Percentiles rank a stretch among this genome's conserved stretches.
phyloP scores from a whole-genome alignment of 1,140 invertebrate genomes.

The Cyphomyrmex costatus region DNA sequence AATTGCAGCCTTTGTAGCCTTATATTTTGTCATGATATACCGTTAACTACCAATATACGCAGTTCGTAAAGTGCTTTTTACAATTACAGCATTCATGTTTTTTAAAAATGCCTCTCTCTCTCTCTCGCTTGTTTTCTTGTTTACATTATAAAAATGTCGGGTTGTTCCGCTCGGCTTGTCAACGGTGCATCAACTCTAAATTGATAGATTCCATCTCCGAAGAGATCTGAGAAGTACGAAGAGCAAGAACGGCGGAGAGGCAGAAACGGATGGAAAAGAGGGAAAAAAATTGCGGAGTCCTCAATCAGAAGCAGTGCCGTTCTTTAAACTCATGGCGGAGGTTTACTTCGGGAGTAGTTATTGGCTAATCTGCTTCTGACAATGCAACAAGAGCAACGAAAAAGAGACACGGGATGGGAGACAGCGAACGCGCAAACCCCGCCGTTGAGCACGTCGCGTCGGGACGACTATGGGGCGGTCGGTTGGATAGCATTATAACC shows the following conservation, averaged over 20 bases:
- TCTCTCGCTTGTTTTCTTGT: neutral
- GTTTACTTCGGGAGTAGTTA: slow-evolving; percentile 70
- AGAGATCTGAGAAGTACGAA: neutral
- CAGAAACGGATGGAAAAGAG: neutral
- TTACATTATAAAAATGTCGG: slow-evolving; percentile 15
- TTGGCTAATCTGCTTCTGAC: slow-evolving; percentile 84
- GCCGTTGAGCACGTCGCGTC: slow-evolving; percentile 65
- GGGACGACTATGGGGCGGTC: slow-evolving; percentile 65
- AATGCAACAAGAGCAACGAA: slow-evolving; percentile 72
- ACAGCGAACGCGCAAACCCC: slow-evolving; percentile 68
- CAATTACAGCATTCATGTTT: slow-evolving; percentile 18
- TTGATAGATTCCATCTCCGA: slow-evolving; percentile 42
- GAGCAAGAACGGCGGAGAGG: neutral
- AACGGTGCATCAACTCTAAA: slow-evolving; percentile 23
- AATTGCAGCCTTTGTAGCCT: slow-evolving; percentile 41
- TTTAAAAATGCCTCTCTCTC: neutral
- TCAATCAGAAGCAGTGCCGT: slow-evolving; percentile 56
- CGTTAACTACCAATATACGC: slow-evolving; percentile 14
- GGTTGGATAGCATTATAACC: slow-evolving; percentile 83
- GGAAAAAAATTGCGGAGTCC: slow-evolving; percentile 27
- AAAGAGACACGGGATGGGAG: slow-evolving; percentile 44
- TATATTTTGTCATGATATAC: slow-evolving; percentile 18
- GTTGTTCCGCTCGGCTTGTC: neutral
- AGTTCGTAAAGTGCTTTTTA: slow-evolving; percentile 12
- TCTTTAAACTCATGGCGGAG: slow-evolving; percentile 56